Base-by-base conservation (phyloP, 2,888 invertebrate genomes). In the Dolomedes plantarius region DNA sequence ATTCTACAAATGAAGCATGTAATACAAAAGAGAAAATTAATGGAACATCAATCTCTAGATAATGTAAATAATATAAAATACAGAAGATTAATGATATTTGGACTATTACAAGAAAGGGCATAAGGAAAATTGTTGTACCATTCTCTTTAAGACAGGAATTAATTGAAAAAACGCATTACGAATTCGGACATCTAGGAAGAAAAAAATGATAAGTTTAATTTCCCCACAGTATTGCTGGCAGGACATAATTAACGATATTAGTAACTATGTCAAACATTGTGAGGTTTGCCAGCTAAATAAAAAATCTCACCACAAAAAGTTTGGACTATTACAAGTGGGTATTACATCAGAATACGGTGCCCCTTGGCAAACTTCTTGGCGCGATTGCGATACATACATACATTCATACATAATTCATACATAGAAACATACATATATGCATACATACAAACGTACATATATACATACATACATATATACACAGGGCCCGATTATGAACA, bases 121-220 rank as follows among this genome's bases (percentile, higher is more conserved):
- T n/a, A n/a, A n/a, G n/a, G n/a, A n/a, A n/a, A n/a, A n/a, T n/a
- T 73, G 28, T 31, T 9, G 56, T 32, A 16, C 29, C 50, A 7
- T 72, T 19, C 7, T 50, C 0, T 62, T 62, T 56, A 74, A 3
- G 19, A 19, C 28, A n/a, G n/a, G n/a, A n/a, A n/a, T n/a, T n/a
- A 62, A 36, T 62, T 74, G 36, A 13, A 36, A 27, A 5, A 27
- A 1, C 56, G 11, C 39, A 36, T 36, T 23, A 36, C 36, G 0
- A 64, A 62, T 64, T 62, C 36, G 74, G 36, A 13, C 28, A 64
- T n/a, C 74, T n/a, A n/a, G n/a, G n/a, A 13, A 39, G 27, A n/a
- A 74, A 62, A 36, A 5, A 27, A 50, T 19, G 28, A 27, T 31
- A 7, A 27, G 46, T 27, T 50, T 72, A 50, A 50, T 72, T 72